Conservation (phyloP, 2,888 invertebrate species). For the Ormyrus pomaceus region DNA sequence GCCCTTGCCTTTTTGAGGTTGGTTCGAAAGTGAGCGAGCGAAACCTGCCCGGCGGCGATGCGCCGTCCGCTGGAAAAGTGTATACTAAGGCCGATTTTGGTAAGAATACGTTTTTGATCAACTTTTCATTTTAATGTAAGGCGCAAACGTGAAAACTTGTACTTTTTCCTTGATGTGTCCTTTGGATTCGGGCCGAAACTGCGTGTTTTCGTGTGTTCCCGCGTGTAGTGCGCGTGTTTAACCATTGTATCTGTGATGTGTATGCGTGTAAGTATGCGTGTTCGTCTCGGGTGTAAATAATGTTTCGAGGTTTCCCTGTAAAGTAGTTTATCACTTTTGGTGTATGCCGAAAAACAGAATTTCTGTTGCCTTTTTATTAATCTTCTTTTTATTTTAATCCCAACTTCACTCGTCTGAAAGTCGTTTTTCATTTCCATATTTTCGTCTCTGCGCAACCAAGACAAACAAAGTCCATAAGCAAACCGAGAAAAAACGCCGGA, state of each 20-base stretch:
- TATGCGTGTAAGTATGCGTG: constrained; percentile 37
- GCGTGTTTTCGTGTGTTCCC: constrained; percentile 65
- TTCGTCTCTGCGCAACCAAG: constrained; percentile 73
- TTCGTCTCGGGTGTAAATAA: constrained; percentile 55
- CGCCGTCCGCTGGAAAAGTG: constrained; percentile 72
- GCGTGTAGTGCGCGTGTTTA: constrained; percentile 51
- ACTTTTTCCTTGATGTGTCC: constrained; percentile 75
- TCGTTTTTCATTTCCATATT: constrained; percentile 61
- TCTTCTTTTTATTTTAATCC: constrained; percentile 55
- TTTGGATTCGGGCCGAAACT: constrained; percentile 75
- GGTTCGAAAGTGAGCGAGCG: constrained; percentile 46
- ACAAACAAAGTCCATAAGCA: constrained; percentile 64
- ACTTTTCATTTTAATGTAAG: constrained; percentile 75
- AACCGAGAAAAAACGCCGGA: constrained; percentile 71
- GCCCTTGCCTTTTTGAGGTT: constrained; percentile 9
- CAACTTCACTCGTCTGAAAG: constrained; percentile 60
- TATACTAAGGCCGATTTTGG: constrained; percentile 75
- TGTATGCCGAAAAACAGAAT: constrained; percentile 72
- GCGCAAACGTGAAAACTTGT: constrained; percentile 75
- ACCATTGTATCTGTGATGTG: constrained; percentile 21
- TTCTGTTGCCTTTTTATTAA: constrained; percentile 61
- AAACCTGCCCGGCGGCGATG: constrained; percentile 59
- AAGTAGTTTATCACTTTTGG: constrained; percentile 63
- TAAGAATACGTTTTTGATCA: constrained; percentile 75
- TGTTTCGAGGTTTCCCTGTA: constrained; percentile 56